A percentile compares a stretch with the other conserved stretches of the same genome.
These are phyloP conservation scores for Neodiprion virginianus DNA, from an alignment of 1,140 invertebrate species.

Conservation along the genomic window DNA sequence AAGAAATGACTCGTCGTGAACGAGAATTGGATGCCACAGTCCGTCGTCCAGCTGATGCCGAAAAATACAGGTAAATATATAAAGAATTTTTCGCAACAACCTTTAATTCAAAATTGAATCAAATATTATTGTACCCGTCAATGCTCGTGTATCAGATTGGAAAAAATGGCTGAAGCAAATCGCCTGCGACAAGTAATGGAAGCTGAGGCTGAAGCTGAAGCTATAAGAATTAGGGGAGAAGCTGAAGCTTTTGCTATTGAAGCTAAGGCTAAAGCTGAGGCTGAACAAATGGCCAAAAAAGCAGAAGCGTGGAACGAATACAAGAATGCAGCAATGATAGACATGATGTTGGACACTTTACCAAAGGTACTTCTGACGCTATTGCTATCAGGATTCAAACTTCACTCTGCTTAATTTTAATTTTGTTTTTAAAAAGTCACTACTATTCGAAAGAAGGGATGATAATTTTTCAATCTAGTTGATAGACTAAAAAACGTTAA, in stretches of 20 bases:
- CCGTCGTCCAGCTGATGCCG: slow-evolving; percentile 90
- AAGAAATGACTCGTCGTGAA: slow-evolving; percentile 85
- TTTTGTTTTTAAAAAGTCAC: slow-evolving; percentile 17
- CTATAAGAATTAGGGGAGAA: slow-evolving; percentile 78
- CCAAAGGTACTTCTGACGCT: slow-evolving; percentile 76
- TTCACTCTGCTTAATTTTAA: slow-evolving; percentile 12
- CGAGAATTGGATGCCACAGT: slow-evolving; percentile 91
- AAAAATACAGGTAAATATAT: slow-evolving; percentile 75
- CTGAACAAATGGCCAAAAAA: slow-evolving; percentile 96
- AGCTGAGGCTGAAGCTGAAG: slow-evolving; percentile 94
- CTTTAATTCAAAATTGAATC: not conserved
- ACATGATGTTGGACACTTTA: slow-evolving; percentile 96
- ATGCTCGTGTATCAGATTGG: slow-evolving; percentile 66
- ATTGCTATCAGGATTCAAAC: slow-evolving; percentile 2
- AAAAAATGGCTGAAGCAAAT: slow-evolving; percentile 94
- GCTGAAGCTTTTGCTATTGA: slow-evolving; percentile 94
- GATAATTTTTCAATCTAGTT: no score
- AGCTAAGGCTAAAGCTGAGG: slow-evolving; percentile 93
- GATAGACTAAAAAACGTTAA: no score
- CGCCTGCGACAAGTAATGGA: slow-evolving; percentile 84
- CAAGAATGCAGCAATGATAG: slow-evolving; percentile 94
- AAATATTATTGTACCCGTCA: not conserved
- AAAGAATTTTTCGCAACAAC: slow-evolving; percentile 13
- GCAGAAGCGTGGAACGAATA: slow-evolving; percentile 97
- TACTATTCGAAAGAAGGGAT: not conserved